phyloP scores from a whole-genome alignment of 1,140 invertebrate genomes.

The Drosophila mayri region DNA sequence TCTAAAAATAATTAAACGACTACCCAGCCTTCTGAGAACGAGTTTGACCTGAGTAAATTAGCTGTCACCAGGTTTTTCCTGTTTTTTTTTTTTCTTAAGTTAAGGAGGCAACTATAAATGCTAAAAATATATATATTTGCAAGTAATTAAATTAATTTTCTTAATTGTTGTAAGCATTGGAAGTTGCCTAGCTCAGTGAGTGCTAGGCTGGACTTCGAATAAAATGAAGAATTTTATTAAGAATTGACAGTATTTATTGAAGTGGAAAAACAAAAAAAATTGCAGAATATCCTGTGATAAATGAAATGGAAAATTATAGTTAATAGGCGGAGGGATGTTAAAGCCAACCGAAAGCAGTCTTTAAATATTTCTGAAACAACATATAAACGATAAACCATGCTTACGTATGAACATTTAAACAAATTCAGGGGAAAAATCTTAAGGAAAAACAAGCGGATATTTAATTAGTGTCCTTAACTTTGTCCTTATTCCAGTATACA shows the following conservation, averaged over 20 bases:
- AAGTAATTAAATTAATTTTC: conserved; percentile 46
- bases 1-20: conserved; percentile 64
- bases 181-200: background rate
- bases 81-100: background rate
- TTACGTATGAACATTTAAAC: too few relatives aligned
- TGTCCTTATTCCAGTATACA: conserved; percentile 4
- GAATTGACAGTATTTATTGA: background rate
- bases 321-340: background rate
- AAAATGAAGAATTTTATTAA: background rate
- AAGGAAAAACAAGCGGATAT: background rate
- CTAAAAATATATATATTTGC: conserved; percentile 8
- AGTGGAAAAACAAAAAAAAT: conserved; percentile 5
- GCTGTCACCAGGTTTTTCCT: conserved; percentile 29
- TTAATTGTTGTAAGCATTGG: conserved; percentile 13
- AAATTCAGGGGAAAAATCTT: background rate
- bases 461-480: background rate
- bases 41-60: conserved; percentile 32
- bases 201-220: too few relatives aligned
- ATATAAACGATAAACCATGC: background rate
- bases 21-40: conserved; percentile 1
- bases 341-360: background rate
- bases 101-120: background rate
- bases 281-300: background rate
- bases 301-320: conserved; percentile 12
- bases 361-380: background rate